phyloP scores from a whole-genome alignment of 2,113 vertebrate species.

The Tiliqua scincoides region DNA sequence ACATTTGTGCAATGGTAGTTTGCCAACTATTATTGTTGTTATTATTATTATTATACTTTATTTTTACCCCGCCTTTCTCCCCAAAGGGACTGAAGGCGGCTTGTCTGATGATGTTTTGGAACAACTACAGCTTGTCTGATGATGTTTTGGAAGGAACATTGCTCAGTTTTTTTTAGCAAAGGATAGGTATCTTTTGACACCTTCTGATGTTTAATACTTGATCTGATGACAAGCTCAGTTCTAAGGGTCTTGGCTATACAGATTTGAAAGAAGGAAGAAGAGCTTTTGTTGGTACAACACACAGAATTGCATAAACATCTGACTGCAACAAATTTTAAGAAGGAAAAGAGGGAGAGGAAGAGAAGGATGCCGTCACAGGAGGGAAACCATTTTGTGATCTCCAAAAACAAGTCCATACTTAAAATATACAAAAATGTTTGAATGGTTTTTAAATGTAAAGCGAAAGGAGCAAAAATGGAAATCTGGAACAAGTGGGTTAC shows the following conservation, averaged over 20 bases:
- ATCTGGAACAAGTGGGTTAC: neutral
- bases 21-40: too few relatives aligned
- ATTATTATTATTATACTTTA: too few relatives aligned
- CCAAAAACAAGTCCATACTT: neutral
- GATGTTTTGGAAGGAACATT: neutral
- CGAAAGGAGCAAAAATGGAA: neutral
- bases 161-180: neutral
- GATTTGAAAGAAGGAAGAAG: neutral
- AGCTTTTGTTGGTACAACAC: neutral
- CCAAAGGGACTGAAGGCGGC: too few relatives aligned
- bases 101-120: too few relatives aligned
- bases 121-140: neutral
- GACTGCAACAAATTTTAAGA: neutral
- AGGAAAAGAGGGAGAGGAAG: too few relatives aligned
- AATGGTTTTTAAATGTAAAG: neutral
- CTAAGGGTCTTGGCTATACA: neutral
- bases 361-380: neutral
- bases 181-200: neutral
- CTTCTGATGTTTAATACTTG: neutral
- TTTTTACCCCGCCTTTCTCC: too few relatives aligned
- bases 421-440: too few relatives aligned
- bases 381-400: neutral
- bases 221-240: neutral
- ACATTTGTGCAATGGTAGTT: neutral
- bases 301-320: neutral